Percentiles rank a stretch among this genome's conserved stretches.
These are phyloP conservation scores for Lasiommata megera DNA, from an alignment of 2,888 invertebrate genomes.

Conservation along the genomic window DNA sequence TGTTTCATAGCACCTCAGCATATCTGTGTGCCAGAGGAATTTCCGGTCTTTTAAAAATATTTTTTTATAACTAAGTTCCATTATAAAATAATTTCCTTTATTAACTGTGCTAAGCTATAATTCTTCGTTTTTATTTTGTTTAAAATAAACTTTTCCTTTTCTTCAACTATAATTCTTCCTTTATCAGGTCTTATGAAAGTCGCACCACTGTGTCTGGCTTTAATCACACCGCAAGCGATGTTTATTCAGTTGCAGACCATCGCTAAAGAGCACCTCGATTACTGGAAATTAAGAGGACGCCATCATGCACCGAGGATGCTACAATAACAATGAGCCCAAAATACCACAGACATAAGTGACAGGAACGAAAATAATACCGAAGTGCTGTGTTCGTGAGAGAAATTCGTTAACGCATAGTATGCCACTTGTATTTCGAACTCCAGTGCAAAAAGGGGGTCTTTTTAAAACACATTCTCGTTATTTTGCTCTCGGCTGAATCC, in stretches of 20 bases:
- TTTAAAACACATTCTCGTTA: too few relatives aligned
- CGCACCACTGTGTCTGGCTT: slow-evolving; percentile 37
- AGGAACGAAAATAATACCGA: slow-evolving; percentile 56
- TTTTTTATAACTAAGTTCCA: too few relatives aligned
- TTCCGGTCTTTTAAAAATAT: too few relatives aligned
- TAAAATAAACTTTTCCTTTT: too few relatives aligned
- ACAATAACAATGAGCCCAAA: slow-evolving; percentile 75
- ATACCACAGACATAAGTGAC: slow-evolving; percentile 59
- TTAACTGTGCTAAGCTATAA: too few relatives aligned
- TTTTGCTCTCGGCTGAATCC: too few relatives aligned
- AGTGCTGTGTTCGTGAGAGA: slow-evolving; percentile 35
- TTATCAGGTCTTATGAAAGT: slow-evolving; percentile 5
- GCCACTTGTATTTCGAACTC: background rate
- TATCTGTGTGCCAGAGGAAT: too few relatives aligned
- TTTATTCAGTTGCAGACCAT: slow-evolving; percentile 78
- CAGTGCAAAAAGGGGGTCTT: too few relatives aligned
- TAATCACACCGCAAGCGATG: slow-evolving; percentile 54
- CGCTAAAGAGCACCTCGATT: slow-evolving; percentile 70
- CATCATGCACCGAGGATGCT: slow-evolving; percentile 64
- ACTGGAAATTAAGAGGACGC: slow-evolving; percentile 78
- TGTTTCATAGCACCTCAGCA: too few relatives aligned
- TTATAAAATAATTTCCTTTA: too few relatives aligned
- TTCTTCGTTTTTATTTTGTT: too few relatives aligned
- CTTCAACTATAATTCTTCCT: too few relatives aligned
- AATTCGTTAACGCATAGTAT: slow-evolving; percentile 27